A percentile compares a stretch with the other conserved stretches of the same genome.
Evolutionary conservation across 1,140 invertebrate genomes (phyloP).

Genomic region (Coenobita brevimanus): DNA sequence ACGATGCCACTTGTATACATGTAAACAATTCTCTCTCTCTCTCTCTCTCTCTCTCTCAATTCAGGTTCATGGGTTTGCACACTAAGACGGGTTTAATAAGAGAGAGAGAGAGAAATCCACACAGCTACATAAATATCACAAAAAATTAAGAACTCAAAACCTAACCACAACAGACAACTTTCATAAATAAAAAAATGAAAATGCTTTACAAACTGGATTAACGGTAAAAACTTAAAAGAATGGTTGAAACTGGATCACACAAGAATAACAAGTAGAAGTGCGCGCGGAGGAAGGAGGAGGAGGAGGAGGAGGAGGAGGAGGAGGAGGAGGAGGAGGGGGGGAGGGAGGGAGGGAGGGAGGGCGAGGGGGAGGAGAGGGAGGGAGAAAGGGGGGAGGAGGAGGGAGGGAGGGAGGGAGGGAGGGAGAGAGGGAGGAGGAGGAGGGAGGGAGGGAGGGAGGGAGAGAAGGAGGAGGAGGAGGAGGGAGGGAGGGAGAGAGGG

Average conservation of each 20-base stretch:
- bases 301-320: background rate
- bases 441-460: background rate
- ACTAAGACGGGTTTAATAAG: background rate
- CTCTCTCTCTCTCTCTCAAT: too few species aligned
- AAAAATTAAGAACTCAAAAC: too few species aligned
- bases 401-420: background rate
- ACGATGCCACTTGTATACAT: too few species aligned
- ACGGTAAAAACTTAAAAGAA: too few species aligned
- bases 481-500: background rate
- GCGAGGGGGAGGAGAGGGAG: constrained; percentile 4
- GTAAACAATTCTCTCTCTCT: too few species aligned
- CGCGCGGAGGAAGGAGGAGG: background rate
- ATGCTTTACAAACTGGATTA: too few species aligned
- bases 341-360: background rate
- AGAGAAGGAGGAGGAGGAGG: too few species aligned
- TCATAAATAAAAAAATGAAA: too few species aligned
- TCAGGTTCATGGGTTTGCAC: background rate
- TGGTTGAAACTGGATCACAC: too few species aligned
- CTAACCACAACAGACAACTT: too few species aligned
- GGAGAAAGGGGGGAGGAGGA: background rate
- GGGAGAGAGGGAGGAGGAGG: background rate
- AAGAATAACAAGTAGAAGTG: background rate
- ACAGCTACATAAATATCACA: too few species aligned
- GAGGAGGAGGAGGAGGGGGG: background rate
- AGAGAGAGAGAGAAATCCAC: constrained; percentile 14